phyloP scores from a whole-genome alignment of 2,113 vertebrate genomes.

The Campylomormyrus tamandua region DNA sequence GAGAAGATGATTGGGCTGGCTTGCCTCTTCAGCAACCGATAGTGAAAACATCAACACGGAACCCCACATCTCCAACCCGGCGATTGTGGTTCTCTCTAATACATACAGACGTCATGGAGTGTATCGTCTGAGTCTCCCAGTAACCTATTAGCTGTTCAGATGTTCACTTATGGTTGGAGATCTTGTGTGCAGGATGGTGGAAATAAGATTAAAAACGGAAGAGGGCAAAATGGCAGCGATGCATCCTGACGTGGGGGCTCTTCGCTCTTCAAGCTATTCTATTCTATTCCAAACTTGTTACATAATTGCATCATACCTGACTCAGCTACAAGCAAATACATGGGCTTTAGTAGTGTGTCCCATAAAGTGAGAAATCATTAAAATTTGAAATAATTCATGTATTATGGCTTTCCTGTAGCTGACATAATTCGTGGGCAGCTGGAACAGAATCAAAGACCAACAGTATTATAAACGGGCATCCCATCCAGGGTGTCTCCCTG shows the following conservation, averaged over 20 bases:
- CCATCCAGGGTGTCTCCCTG: background rate
- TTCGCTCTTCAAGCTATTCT: background rate
- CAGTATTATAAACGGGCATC: background rate
- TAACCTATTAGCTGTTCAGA: constrained; percentile 36
- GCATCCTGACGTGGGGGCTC: background rate
- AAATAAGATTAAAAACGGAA: background rate
- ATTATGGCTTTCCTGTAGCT: background rate
- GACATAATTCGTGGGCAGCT: background rate
- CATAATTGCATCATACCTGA: background rate
- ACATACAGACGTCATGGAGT: constrained; percentile 38
- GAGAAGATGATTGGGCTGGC: too few relatives aligned
- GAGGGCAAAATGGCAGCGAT: background rate
- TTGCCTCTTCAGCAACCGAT: constrained; percentile 1
- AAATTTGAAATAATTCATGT: background rate
- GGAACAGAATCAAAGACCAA: background rate
- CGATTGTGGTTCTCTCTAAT: background rate
- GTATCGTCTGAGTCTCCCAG: constrained; percentile 33
- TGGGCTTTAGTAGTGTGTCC: background rate
- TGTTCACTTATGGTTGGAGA: constrained; percentile 25
- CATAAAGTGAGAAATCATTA: background rate
- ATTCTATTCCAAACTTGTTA: background rate
- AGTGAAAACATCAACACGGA: constrained; percentile 42
- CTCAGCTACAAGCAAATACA: background rate
- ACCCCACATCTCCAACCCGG: constrained; percentile 41
- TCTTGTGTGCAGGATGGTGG: background rate